These are phyloP conservation scores for Nymphalis urticae DNA, from an alignment of 2,888 invertebrate species.

Conservation along the genomic window DNA sequence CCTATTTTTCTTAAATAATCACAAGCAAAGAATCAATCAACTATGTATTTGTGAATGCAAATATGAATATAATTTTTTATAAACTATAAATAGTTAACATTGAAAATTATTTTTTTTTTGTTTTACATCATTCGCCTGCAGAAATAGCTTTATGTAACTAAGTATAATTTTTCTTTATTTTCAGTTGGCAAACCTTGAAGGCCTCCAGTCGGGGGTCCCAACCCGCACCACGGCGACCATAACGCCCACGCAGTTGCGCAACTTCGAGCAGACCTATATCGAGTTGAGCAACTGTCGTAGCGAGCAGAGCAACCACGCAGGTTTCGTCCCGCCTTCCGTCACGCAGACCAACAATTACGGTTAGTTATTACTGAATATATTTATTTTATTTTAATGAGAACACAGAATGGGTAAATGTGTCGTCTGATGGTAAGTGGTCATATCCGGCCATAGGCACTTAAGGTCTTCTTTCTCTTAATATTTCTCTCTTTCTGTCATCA, in stretches of 20 bases:
- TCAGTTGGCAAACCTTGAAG: conserved; percentile 92
- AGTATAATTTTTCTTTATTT: conserved; percentile 57
- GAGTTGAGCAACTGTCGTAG: conserved; percentile 91
- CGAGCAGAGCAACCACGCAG: conserved; percentile 91
- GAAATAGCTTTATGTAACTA: background rate
- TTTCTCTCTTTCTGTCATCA: too few species aligned
- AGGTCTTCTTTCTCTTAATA: too few species aligned
- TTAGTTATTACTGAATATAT: conserved; percentile 48
- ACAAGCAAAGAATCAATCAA: too few species aligned
- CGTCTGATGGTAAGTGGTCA: too few species aligned
- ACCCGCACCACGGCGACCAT: conserved; percentile 96
- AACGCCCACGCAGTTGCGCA: conserved; percentile 95
- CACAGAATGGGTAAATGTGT: too few species aligned
- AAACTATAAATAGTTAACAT: too few species aligned
- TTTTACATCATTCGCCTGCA: background rate
- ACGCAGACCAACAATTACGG: conserved; percentile 78
- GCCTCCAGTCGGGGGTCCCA: conserved; percentile 93
- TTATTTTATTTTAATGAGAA: background rate
- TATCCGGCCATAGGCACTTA: too few species aligned
- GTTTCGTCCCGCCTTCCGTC: conserved; percentile 93
- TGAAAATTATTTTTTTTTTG: background rate
- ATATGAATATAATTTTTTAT: too few species aligned
- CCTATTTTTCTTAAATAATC: too few species aligned
- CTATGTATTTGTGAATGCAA: too few species aligned
- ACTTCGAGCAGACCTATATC: conserved; percentile 95